Percentiles rank a stretch among this genome's conserved stretches.
These are phyloP conservation scores for Alosa sapidissima DNA, from an alignment of 2,797 vertebrate species.

Conservation along the genomic window DNA sequence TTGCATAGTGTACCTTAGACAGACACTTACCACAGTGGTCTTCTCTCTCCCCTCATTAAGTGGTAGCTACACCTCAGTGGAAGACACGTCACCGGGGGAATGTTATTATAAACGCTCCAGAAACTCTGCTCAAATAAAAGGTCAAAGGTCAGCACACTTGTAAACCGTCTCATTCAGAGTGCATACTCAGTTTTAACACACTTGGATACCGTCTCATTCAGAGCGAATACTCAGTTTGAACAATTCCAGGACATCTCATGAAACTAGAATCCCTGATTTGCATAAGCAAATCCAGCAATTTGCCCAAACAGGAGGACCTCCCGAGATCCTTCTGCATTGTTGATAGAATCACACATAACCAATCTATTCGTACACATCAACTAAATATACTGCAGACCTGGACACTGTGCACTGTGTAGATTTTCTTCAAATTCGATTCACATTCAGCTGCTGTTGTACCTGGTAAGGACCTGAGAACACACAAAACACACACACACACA, in stretches of 20 bases:
- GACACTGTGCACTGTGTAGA: conserved; percentile 91
- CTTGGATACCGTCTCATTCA: background rate
- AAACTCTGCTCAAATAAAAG: conserved; percentile 79
- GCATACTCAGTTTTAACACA: no score
- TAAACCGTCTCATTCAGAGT: background rate
- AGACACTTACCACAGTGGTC: conserved; percentile 84
- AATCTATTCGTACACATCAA: no score
- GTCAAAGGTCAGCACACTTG: background rate
- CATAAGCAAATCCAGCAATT: background rate
- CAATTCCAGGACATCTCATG: background rate
- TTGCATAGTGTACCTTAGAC: no score
- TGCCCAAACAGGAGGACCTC: background rate
- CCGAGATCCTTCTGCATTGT: background rate
- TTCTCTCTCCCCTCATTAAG: conserved; percentile 92
- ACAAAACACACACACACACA: background rate
- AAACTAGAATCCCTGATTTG: background rate
- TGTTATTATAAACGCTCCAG: conserved; percentile 98
- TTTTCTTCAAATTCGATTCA: conserved; percentile 93
- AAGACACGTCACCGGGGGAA: conserved; percentile 84
- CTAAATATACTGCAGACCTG: conserved; percentile 78
- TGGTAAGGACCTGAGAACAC: conserved; percentile 82
- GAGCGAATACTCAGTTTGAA: no score
- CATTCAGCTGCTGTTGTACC: conserved; percentile 94
- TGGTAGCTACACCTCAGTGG: conserved; percentile 92
- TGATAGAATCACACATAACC: background rate